Conservation (phyloP, 2,888 invertebrate species). For the Unio pictorum region DNA sequence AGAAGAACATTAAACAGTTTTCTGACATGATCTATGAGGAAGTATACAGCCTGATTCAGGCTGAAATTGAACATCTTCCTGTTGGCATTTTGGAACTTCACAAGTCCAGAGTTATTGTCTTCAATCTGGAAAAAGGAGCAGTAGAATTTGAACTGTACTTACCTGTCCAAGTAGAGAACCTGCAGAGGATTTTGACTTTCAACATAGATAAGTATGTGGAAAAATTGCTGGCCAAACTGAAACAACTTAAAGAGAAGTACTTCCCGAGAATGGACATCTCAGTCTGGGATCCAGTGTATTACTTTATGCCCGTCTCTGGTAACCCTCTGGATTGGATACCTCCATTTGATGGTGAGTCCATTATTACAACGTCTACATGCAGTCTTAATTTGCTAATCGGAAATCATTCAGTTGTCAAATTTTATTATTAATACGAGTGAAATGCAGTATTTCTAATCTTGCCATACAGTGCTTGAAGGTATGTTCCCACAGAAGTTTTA, state of each 20-base stretch:
- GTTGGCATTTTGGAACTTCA: constrained; percentile 53
- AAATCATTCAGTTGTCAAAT: no score
- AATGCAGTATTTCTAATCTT: no score
- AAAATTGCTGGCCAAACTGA: no score
- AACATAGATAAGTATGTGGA: no score
- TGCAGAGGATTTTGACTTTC: no score
- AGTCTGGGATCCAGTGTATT: constrained; percentile 85
- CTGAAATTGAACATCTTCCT: constrained; percentile 42
- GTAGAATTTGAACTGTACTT: constrained; percentile 58
- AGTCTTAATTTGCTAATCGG: no score
- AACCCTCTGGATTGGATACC: constrained; percentile 78
- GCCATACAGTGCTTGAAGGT: no score
- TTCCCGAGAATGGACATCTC: constrained; percentile 62
- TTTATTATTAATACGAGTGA: background rate
- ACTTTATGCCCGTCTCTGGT: constrained; percentile 79
- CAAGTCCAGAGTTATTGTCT: constrained; percentile 57
- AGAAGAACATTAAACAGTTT: constrained; percentile 31
- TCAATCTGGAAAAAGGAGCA: constrained; percentile 62
- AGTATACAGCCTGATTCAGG: constrained; percentile 33
- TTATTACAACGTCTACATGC: no score
- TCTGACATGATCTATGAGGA: constrained; percentile 30
- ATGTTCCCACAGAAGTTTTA: no score
- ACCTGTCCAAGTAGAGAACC: no score
- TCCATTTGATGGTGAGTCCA: constrained; percentile 74
- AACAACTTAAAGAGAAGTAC: constrained; percentile 9